A percentile compares a stretch with the other conserved stretches of the same genome.
Conservation (phyloP, 2,113 vertebrate genomes). For the Glaucomys volans region DNA sequence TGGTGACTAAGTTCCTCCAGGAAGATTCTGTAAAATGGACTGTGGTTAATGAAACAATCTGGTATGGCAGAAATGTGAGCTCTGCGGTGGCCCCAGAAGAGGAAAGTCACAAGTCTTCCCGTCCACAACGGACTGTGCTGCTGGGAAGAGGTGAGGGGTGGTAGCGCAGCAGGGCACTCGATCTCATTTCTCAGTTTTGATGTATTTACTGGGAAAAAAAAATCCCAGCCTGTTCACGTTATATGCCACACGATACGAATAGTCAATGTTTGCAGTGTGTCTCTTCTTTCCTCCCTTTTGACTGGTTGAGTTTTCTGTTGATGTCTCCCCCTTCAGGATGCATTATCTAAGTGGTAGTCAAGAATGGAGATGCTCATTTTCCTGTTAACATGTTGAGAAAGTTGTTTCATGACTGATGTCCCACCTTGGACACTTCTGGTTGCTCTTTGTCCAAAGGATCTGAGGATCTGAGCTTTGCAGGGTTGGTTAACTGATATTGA, state of each 20-base stretch:
- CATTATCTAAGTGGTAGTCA: neutral
- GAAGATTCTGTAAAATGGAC: neutral
- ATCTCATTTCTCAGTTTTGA: constrained; percentile 46
- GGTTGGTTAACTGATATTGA: neutral
- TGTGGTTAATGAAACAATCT: neutral
- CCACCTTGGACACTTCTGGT: neutral
- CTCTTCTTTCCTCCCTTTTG: neutral
- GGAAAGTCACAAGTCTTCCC: neutral
- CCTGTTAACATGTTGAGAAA: constrained; percentile 1
- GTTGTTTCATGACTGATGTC: neutral
- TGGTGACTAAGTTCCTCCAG: neutral
- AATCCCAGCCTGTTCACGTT: neutral
- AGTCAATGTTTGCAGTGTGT: neutral
- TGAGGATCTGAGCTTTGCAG: neutral
- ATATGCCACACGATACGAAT: neutral
- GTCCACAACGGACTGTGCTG: neutral
- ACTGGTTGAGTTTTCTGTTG: neutral
- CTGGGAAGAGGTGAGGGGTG: neutral
- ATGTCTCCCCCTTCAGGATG: neutral
- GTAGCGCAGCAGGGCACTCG: neutral
- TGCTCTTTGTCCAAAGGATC: neutral
- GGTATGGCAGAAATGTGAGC: neutral
- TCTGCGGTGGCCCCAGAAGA: neutral
- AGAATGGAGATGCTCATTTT: constrained; percentile 5
- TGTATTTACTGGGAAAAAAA: neutral